These are phyloP conservation scores for Eremophila alpestris DNA, from an alignment of 2,797 vertebrate species.

Conservation along the genomic window DNA sequence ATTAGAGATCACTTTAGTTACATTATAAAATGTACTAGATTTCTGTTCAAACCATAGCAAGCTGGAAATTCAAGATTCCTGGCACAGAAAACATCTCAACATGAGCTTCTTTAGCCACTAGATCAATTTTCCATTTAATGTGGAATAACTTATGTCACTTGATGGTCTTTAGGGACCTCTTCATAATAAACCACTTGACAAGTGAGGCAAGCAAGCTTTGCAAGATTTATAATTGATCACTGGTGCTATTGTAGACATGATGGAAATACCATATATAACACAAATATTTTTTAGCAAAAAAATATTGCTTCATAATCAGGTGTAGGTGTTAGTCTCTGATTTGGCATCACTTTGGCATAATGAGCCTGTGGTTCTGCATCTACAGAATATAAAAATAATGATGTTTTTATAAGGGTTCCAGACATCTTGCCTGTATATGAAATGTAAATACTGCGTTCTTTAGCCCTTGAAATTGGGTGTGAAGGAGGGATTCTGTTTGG, in stretches of 20 bases:
- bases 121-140: constrained; percentile 47
- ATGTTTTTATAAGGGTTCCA: constrained; percentile 62
- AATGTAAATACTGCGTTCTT: constrained; percentile 45
- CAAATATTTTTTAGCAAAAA: constrained; percentile 33
- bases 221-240: constrained; percentile 36
- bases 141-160: constrained; percentile 46
- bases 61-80: not conserved
- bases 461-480: constrained; percentile 45
- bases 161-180: not conserved
- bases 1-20: not conserved
- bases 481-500: constrained; percentile 48
- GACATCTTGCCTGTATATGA: constrained; percentile 30
- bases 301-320: constrained; percentile 44
- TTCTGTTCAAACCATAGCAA: not conserved
- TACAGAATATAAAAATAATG: constrained; percentile 52
- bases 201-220: not conserved
- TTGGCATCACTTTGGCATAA: constrained; percentile 55
- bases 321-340: constrained; percentile 48
- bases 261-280: constrained; percentile 50
- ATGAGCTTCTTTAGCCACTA: constrained; percentile 23
- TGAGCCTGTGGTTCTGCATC: constrained; percentile 28
- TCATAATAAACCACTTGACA: constrained; percentile 12
- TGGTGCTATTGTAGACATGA: constrained; percentile 8
- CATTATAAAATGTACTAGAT: not conserved
- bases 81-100: not conserved